Conservation (phyloP, 1,140 invertebrate genomes). For the Drosophila tani region DNA sequence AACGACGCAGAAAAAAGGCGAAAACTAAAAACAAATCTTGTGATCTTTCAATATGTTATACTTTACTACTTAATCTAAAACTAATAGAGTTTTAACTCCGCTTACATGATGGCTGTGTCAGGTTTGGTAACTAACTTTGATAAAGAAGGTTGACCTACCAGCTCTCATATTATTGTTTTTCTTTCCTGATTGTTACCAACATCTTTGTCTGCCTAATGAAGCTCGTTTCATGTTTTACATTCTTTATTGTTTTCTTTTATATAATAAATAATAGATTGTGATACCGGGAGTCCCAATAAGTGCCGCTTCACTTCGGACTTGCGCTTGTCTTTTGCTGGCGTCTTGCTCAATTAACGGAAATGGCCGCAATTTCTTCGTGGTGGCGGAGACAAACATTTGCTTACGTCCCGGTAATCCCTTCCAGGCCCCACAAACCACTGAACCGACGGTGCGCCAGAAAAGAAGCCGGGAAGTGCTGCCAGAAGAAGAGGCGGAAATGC, state of each 20-base stretch:
- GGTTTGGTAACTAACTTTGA: too few relatives aligned
- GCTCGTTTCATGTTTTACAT: too few relatives aligned
- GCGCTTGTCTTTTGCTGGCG: constrained; percentile 12
- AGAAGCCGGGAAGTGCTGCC: constrained; percentile 30
- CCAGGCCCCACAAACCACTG: constrained; percentile 24
- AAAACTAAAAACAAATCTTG: too few relatives aligned
- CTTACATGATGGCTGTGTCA: too few relatives aligned
- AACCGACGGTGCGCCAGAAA: not conserved
- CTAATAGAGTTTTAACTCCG: too few relatives aligned
- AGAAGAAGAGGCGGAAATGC: constrained; percentile 4
- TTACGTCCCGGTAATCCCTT: constrained; percentile 51
- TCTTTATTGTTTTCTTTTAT: too few relatives aligned
- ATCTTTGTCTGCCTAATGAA: not conserved
- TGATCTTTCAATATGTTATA: too few relatives aligned
- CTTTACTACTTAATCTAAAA: too few relatives aligned
- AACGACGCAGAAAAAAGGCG: too few relatives aligned
- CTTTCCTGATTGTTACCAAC: too few relatives aligned
- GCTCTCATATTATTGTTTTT: too few relatives aligned
- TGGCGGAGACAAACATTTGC: constrained; percentile 57
- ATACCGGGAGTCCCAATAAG: not conserved
- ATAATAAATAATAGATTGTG: not conserved
- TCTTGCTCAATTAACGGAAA: constrained; percentile 53
- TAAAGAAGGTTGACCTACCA: too few relatives aligned
- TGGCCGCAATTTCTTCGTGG: constrained; percentile 60
- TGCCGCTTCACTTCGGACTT: not conserved